phyloP scores from a whole-genome alignment of 2,888 invertebrate species.

The Nomada ruficornis region DNA sequence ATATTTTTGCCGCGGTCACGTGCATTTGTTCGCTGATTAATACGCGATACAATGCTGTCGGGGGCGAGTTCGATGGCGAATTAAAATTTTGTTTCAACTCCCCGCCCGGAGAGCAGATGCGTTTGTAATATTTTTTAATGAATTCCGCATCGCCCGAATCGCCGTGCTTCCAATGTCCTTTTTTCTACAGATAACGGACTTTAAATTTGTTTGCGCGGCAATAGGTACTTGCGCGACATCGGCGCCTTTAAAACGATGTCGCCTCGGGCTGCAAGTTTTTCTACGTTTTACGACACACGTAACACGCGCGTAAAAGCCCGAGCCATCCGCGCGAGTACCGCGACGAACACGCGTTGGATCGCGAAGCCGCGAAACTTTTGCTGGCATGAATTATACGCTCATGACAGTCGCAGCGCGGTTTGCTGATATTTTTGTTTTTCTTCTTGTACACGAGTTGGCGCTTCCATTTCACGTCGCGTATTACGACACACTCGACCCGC shows the following conservation, averaged over 20 bases:
- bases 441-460: constrained; percentile 49
- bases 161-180: neutral
- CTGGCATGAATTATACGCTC: constrained; percentile 56
- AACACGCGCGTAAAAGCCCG: constrained; percentile 56
- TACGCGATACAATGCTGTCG: constrained; percentile 51
- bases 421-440: constrained; percentile 52
- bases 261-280: constrained; percentile 5
- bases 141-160: constrained; percentile 60
- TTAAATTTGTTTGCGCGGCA: too few species aligned
- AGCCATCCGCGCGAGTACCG: constrained; percentile 49
- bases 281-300: constrained; percentile 52
- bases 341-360: constrained; percentile 2
- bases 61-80: constrained; percentile 56
- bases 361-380: constrained; percentile 46
- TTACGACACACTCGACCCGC: constrained; percentile 60
- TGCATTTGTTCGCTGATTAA: constrained; percentile 27
- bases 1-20: constrained; percentile 21
- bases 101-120: constrained; percentile 8
- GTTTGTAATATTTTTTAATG: constrained; percentile 69
- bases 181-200: neutral
- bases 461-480: constrained; percentile 56
- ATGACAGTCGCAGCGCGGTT: constrained; percentile 49
- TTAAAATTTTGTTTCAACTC: constrained; percentile 56
- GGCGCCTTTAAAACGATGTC: too few species aligned
- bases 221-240: too few species aligned